phyloP scores from a whole-genome alignment of 2,797 vertebrate genomes.

The Mionectes olivaceus region DNA sequence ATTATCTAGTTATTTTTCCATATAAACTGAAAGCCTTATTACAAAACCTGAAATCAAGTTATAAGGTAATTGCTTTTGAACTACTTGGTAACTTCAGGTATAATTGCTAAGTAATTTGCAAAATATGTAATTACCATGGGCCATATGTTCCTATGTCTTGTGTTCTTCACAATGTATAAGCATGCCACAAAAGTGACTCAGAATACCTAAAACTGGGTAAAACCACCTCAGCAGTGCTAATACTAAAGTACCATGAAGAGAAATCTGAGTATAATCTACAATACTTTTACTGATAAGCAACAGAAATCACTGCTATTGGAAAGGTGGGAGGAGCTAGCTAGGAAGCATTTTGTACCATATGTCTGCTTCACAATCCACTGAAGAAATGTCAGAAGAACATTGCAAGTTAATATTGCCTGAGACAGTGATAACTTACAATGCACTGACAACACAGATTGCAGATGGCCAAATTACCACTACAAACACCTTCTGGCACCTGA shows the following conservation, averaged over 20 bases:
- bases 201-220: neutral
- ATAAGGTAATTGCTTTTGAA: conserved; percentile 57
- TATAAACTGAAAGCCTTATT: conserved; percentile 27
- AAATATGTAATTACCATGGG: conserved; percentile 50
- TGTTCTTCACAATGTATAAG: neutral
- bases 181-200: neutral
- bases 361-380: conserved; percentile 43
- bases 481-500: conserved; percentile 73
- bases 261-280: neutral
- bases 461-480: conserved; percentile 70
- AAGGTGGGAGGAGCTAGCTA: conserved; percentile 32
- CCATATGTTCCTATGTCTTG: conserved; percentile 20
- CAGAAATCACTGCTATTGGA: neutral
- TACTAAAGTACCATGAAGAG: neutral
- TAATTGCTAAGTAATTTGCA: conserved; percentile 58
- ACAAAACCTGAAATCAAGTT: conserved; percentile 9
- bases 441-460: conserved; percentile 65
- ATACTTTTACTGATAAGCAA: neutral
- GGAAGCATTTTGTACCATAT: conserved; percentile 41
- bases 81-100: conserved; percentile 44
- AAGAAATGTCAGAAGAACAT: conserved; percentile 58
- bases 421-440: conserved; percentile 67
- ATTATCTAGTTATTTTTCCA: conserved; percentile 31
- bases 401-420: conserved; percentile 66
- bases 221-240: neutral